Evolutionary conservation across 2,113 vertebrate species (phyloP), one percentile per base, ranked within the genome.

Genomic region (Dryoscopus gambensis): DNA sequence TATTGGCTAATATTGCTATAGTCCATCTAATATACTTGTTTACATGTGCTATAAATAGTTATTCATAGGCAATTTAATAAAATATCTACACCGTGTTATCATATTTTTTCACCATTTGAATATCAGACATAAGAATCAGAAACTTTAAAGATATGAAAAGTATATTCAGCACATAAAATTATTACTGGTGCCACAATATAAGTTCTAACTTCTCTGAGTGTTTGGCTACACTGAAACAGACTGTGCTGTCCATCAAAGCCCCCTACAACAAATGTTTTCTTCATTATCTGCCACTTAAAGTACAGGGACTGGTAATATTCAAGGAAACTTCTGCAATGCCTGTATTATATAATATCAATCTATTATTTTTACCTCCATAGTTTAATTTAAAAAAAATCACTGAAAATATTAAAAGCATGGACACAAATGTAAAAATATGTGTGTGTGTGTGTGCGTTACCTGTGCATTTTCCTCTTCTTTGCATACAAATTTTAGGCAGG

Each of bases 371-470:
- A 57, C 4, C 15, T 28, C 4, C 1, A 49, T 3, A 37, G 15
- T 62, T 90, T 65, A 71, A 37, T 67, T 33, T 3, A 11, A 28
- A 46, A 33, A 49, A 90, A 37, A 23, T 24, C 8, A 33, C 7
- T 24, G 20, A 52, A 85, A 73, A 65, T 69, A 50, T 40, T 57
- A 55, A 63, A 86, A 89, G 11, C 5, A 13, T 1, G 4, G 16
- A 52, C 5, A 30, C 1, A 27, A 3, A 24, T 16, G 42, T 33
- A 17, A 31, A 19, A 37, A 6, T 13, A 0, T 35, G 2, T 27
- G 2, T 63, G 4, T 49, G 5, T 39, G 19, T 8, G 9, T 6
- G 16, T 25, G n/a, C n/a, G n/a, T n/a, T n/a, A 44, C 15, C 7
- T 69, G 16, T 53, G 12, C 5, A 30, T 78, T 94, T 78, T 83